Evolutionary conservation across 2,888 invertebrate genomes (phyloP).

Genomic region (Phlogophora meticulosa): DNA sequence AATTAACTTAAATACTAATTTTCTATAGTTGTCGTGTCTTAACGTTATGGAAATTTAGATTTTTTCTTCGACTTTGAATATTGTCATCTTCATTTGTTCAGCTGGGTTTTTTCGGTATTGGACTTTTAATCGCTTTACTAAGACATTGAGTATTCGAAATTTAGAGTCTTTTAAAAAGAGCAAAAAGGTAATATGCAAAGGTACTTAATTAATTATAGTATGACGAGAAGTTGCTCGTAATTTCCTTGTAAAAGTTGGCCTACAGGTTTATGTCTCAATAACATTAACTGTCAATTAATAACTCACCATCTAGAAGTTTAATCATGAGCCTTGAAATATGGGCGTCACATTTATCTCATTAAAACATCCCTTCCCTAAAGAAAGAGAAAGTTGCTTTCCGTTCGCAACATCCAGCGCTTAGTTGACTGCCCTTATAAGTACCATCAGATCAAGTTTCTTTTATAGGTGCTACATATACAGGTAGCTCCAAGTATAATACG

Average conservation of each 20-base stretch:
- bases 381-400: conserved; percentile 52
- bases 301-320: conserved; percentile 7
- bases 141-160: background rate
- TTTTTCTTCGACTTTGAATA: background rate
- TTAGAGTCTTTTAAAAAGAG: background rate
- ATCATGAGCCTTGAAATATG: conserved; percentile 15
- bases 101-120: background rate
- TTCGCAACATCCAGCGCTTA: conserved; percentile 12
- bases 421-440: conserved; percentile 39
- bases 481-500: background rate
- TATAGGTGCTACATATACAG: background rate
- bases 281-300: conserved; percentile 8
- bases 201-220: too few species aligned
- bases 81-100: background rate
- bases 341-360: conserved; percentile 12
- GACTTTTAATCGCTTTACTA: background rate
- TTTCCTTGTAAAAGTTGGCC: background rate
- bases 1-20: too few species aligned
- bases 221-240: background rate
- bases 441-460: conserved; percentile 32
- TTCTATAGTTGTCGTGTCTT: background rate
- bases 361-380: conserved; percentile 6
- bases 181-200: background rate
- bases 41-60: background rate
- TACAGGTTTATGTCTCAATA: background rate